These are phyloP conservation scores for Gnatocerus cornutus DNA, from an alignment of 2,888 invertebrate genomes.

Conservation along the genomic window DNA sequence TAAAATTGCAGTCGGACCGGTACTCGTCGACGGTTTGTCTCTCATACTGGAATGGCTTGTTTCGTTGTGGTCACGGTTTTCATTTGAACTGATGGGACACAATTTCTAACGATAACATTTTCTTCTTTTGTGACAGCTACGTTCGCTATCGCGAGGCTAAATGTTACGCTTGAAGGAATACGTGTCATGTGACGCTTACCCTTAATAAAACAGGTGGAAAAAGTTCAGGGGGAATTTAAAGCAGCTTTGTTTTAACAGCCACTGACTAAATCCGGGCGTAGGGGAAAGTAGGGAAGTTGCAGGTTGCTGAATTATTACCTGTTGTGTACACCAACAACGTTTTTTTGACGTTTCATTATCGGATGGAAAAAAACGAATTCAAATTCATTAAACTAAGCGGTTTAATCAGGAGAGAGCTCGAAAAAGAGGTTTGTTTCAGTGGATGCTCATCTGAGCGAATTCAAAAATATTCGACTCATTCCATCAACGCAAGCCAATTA, in stretches of 20 bases:
- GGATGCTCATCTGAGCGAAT: too few species aligned
- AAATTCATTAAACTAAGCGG: constrained; percentile 10
- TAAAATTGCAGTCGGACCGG: constrained; percentile 52
- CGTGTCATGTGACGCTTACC: constrained; percentile 18
- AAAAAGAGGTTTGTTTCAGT: neutral
- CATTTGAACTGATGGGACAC: constrained; percentile 16
- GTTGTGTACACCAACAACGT: neutral
- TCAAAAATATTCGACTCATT: too few species aligned
- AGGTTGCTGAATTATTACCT: neutral
- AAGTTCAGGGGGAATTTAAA: constrained; percentile 4
- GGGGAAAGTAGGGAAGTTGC: too few species aligned
- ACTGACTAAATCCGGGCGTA: too few species aligned
- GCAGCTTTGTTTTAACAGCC: too few species aligned
- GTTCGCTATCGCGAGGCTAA: neutral
- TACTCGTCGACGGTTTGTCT: constrained; percentile 23
- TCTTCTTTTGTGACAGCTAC: neutral
- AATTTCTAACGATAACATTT: constrained; percentile 3
- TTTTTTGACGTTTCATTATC: constrained; percentile 9
- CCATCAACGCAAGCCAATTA: too few species aligned
- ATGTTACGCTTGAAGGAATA: constrained; percentile 20
- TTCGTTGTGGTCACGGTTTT: constrained; percentile 6
- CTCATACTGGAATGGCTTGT: constrained; percentile 11
- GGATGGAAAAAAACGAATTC: constrained; percentile 7
- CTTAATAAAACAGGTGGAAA: constrained; percentile 3
- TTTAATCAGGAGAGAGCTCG: constrained; percentile 14